phyloP scores from a whole-genome alignment of 2,797 vertebrate species.

The Ctenopoma multispine region DNA sequence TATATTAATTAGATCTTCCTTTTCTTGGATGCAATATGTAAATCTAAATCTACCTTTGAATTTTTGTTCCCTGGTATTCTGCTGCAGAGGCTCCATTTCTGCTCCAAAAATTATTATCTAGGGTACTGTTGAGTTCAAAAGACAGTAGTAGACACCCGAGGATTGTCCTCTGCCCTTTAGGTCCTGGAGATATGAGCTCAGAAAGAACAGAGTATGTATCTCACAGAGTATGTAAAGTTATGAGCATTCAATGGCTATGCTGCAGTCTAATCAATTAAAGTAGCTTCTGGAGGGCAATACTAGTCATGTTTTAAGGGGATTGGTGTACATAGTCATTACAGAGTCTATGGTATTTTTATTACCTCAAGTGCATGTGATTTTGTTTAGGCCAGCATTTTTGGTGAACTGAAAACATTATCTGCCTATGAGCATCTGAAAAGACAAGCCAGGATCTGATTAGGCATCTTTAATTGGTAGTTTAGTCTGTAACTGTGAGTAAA shows the following conservation, averaged over 20 bases:
- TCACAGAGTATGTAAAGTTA: slow-evolving; percentile 62
- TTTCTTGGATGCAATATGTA: slow-evolving; percentile 18
- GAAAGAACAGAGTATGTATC: slow-evolving; percentile 53
- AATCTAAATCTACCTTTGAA: slow-evolving; percentile 41
- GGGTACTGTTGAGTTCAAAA: slow-evolving; percentile 32
- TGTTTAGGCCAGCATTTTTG: slow-evolving; percentile 66
- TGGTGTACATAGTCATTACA: slow-evolving; percentile 42
- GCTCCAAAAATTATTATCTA: slow-evolving; percentile 46
- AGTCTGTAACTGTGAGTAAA: slow-evolving; percentile 47
- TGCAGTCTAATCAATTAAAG: slow-evolving; percentile 64
- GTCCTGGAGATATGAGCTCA: slow-evolving; percentile 43
- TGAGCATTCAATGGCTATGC: slow-evolving; percentile 39
- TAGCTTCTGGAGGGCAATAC: slow-evolving; percentile 38
- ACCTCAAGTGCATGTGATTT: slow-evolving; percentile 72
- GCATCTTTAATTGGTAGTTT: slow-evolving; percentile 23
- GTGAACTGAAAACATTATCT: slow-evolving; percentile 40
- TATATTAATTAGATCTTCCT: too few species aligned
- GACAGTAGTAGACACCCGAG: slow-evolving; percentile 31
- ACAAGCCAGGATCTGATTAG: slow-evolving; percentile 27
- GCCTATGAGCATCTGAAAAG: slow-evolving; percentile 31
- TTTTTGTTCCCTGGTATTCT: slow-evolving; percentile 2
- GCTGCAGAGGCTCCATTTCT: slow-evolving; percentile 21
- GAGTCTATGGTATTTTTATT: slow-evolving; percentile 74
- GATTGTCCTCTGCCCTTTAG: slow-evolving; percentile 36
- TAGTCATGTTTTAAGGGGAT: slow-evolving; percentile 50